These are phyloP conservation scores for Nixonia krombeini DNA, from an alignment of 1,140 invertebrate species.

Conservation along the genomic window DNA sequence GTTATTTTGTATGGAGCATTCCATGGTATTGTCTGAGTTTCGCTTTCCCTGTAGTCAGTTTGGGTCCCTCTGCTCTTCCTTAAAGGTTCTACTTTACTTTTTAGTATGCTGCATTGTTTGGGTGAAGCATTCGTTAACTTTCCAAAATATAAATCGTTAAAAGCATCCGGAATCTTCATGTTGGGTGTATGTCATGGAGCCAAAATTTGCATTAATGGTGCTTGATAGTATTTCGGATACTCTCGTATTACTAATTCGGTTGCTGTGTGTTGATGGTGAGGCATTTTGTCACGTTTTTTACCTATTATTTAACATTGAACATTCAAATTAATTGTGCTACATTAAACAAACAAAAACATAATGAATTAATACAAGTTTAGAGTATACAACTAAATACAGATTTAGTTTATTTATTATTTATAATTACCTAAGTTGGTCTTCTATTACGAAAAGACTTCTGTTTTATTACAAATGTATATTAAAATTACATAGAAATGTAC, in stretches of 20 bases:
- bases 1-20: constrained; percentile 72
- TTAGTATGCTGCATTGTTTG: background rate
- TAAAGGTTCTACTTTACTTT: constrained; percentile 1
- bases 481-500: background rate
- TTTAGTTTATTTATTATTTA: no score
- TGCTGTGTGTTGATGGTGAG: no score
- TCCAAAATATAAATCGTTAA: background rate
- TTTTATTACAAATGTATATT: no score
- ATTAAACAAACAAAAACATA: no score
- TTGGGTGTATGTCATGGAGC: background rate
- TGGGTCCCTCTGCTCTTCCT: constrained; percentile 73
- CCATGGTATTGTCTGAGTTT: constrained; percentile 84
- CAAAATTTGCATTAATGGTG: background rate
- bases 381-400: no score
- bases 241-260: background rate
- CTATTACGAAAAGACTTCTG: no score
- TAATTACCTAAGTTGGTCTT: no score
- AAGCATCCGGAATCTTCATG: background rate
- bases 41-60: constrained; percentile 82
- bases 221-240: background rate
- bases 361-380: no score
- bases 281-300: no score
- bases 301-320: no score
- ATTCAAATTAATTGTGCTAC: no score
- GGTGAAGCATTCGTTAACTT: background rate